Evolutionary conservation across 2,113 vertebrate genomes (phyloP), one percentile per base, ranked within the genome.

Genomic region (Oryzias curvinotus): DNA sequence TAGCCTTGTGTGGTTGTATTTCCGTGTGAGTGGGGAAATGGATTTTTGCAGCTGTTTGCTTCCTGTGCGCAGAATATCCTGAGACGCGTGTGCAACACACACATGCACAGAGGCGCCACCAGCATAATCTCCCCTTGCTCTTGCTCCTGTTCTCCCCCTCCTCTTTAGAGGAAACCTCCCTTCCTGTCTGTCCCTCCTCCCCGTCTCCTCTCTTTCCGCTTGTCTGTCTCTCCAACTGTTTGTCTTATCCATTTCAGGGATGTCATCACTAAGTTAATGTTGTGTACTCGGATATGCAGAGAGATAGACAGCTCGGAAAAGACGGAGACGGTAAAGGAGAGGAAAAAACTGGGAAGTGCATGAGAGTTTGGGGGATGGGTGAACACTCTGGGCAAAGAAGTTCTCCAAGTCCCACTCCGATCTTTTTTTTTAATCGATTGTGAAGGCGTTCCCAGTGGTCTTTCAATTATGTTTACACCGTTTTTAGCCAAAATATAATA

Each of bases 101-200:
- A 65, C 57, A 68, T 68, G 71, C 72, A 87, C 70, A 70, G 64
- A 86, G 91, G 90, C 88, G 89, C 91, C 91, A 91, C 88, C 80
- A 88, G 82, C 80, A 88, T 91, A 92, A 92, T 92, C 87, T 91
- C 75, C 71, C 80, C 81, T 78, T 68, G 81, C 83, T 77, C 70
- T 53, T 71, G 78, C 73, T 73, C 81, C 73, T 80, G 60, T 69
- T 74, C 71, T 75, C 82, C 73, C 83, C 70, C 88, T 55, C 72
- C 84, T 81, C 71, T 83, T 80, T 76, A 81, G 87, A 90, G 89
- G 88, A 90, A 81, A 87, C 90, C 88, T 89, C 89, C 89, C 91
- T 91, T 92, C 91, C 91, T 90, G 90, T 86, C 82, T 73, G 83
- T 83, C 83, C 85, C 82, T 78, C 83, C 84, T 77, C 86, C 85